phyloP scores from a whole-genome alignment of 53 echinoderm and acorn worm species.

The Paelopatides confundens region DNA sequence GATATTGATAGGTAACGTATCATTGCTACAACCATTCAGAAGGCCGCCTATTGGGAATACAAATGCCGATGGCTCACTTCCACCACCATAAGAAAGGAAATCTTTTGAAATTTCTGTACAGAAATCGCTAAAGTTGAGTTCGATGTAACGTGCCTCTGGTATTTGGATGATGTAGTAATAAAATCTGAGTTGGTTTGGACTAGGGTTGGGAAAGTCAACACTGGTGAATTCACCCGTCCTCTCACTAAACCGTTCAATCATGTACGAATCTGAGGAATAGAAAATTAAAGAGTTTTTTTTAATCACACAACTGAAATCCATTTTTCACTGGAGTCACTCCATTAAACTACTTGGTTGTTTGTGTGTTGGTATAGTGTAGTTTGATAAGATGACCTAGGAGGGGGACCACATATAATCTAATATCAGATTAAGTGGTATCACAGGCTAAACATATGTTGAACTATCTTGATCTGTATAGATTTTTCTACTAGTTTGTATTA shows the following conservation, averaged over 20 bases:
- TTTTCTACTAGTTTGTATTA: too few relatives aligned
- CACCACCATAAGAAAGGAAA: neutral
- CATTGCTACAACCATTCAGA: neutral
- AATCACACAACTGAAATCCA: too few relatives aligned
- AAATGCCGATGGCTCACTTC: neutral
- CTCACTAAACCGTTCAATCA: neutral
- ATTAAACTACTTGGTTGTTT: too few relatives aligned
- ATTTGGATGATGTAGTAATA: constrained; percentile 7
- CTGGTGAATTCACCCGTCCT: neutral
- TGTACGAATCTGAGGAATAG: neutral
- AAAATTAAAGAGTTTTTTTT: too few relatives aligned
- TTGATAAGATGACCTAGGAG: too few relatives aligned
- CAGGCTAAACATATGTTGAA: too few relatives aligned
- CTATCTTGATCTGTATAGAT: too few relatives aligned
- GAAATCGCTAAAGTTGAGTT: neutral
- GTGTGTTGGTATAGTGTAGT: too few relatives aligned
- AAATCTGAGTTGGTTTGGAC: neutral
- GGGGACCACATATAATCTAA: too few relatives aligned
- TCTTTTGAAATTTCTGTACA: neutral
- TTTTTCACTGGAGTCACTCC: too few relatives aligned
- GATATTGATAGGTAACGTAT: neutral
- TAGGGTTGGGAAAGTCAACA: neutral
- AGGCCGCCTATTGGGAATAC: neutral
- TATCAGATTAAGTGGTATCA: too few relatives aligned
- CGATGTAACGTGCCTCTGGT: constrained; percentile 7